Base-by-base conservation (phyloP, 2,888 invertebrate genomes). In the Brachypalpus laphriformis region DNA sequence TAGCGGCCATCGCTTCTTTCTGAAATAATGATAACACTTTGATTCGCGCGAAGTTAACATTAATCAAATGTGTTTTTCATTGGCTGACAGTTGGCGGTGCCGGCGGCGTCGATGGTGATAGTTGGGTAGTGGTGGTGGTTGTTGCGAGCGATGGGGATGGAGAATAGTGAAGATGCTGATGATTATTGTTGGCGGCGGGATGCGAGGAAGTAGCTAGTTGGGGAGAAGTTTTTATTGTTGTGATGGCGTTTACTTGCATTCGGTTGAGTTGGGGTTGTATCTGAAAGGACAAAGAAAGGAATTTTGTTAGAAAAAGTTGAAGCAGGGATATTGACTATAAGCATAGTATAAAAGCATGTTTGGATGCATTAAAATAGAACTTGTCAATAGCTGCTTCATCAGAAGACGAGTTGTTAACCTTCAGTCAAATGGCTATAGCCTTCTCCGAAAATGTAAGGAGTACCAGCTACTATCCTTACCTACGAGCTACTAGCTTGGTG, bases 1-100 rank as follows among this genome's bases (percentile, higher is more conserved):
- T 97, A 93, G 96, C 97, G 93, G 96, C 96, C 96, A 97, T 96
- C 81, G 85, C 80, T 90, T 92, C 93, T 90, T 90, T 91, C 88
- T 89, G 90, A 87, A 91, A 91, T 88, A 91, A 91, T 88, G 91
- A 91, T 83, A 91, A 89, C 91, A 91, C 91, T 87, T 91, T 91
- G 90, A 89, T 90, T 87, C 91, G 91, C 89, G 91, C 91, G 89
- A 91, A 89, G 90, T 89, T 91, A 88, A 91, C 91, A 91, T 91
- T 91, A 91, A 91, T 89, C 89, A 91, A 88, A 89, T 91, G 90
- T 91, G 90, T 90, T 89, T 91, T 91, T 91, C 91, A 91, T 91
- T 90, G 91, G 89, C 88, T 88, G 87, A 71, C 57, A 81, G 66
- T 51, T 78, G 80, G 82, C 57, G 63, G 63, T 61, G 56, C 70